Conservation (phyloP, 2,888 invertebrate species). For the Meteorus colon region DNA sequence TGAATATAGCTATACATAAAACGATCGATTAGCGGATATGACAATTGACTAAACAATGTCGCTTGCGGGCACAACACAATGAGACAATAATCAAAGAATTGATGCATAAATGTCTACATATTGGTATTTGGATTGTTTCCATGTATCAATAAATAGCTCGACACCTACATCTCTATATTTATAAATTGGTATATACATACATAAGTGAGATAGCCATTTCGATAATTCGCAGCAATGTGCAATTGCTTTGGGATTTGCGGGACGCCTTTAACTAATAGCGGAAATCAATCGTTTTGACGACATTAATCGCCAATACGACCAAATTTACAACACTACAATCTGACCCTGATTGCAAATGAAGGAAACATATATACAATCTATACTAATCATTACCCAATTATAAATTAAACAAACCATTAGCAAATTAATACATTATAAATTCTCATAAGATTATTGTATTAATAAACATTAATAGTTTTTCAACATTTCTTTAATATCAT, state of each 20-base stretch:
- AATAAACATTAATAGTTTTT: background rate
- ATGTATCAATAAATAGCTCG: constrained; percentile 6
- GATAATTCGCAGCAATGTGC: constrained; percentile 42
- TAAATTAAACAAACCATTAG: background rate
- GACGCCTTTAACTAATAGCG: constrained; percentile 42
- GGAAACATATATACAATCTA: constrained; percentile 10
- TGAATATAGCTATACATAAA: background rate
- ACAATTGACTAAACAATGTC: constrained; percentile 31
- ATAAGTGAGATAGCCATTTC: constrained; percentile 8
- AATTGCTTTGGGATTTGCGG: constrained; percentile 39
- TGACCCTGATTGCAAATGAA: constrained; percentile 11
- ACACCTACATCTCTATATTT: constrained; percentile 10
- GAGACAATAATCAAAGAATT: constrained; percentile 40
- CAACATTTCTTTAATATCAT: background rate
- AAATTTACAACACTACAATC: constrained; percentile 40
- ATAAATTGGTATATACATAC: background rate
- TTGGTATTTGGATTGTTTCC: constrained; percentile 2
- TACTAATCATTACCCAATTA: background rate
- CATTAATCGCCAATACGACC: constrained; percentile 40
- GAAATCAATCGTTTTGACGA: constrained; percentile 47
- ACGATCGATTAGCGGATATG: constrained; percentile 14
- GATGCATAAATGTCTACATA: constrained; percentile 6
- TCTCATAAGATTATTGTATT: background rate
- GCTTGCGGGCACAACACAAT: background rate
- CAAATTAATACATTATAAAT: background rate